Percentiles rank a stretch among this genome's conserved stretches.
phyloP scores from a whole-genome alignment of 2,113 vertebrate species.

The Eubucco bourcierii region DNA sequence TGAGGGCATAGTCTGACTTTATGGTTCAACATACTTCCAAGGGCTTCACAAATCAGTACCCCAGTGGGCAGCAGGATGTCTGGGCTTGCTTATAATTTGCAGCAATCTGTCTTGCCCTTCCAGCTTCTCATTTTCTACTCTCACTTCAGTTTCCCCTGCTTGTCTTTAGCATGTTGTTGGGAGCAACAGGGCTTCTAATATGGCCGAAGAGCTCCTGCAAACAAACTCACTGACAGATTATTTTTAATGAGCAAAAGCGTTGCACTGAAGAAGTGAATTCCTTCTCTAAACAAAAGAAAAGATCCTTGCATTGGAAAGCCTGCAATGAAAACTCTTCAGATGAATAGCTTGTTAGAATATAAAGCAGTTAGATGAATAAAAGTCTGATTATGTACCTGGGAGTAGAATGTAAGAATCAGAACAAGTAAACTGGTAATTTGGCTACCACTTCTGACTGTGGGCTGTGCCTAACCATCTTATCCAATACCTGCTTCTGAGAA shows the following conservation, averaged over 20 bases:
- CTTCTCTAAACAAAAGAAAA: slow-evolving; percentile 5
- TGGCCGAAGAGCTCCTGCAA: slow-evolving; percentile 9
- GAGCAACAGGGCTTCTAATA: not conserved
- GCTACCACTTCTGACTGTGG: slow-evolving; percentile 1
- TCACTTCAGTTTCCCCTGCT: slow-evolving; percentile 28
- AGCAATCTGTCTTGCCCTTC: slow-evolving; percentile 51
- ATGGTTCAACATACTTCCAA: slow-evolving; percentile 24
- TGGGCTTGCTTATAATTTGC: slow-evolving; percentile 59
- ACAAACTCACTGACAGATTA: slow-evolving; percentile 5
- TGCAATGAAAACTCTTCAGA: slow-evolving; percentile 64
- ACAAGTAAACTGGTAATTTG: slow-evolving; percentile 66
- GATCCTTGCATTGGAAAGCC: slow-evolving; percentile 31
- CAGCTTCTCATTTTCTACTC: slow-evolving; percentile 7
- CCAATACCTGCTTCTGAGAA: slow-evolving; percentile 29
- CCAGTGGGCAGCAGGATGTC: slow-evolving; percentile 8
- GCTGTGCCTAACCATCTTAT: slow-evolving; percentile 10
- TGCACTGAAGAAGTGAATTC: not conserved
- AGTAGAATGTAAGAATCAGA: slow-evolving; percentile 55
- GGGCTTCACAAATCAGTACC: slow-evolving; percentile 26
- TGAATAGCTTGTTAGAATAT: slow-evolving; percentile 72
- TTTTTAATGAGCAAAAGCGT: slow-evolving; percentile 48
- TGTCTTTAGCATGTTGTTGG: not conserved
- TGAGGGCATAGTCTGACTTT: not conserved
- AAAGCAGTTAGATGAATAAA: slow-evolving; percentile 75
- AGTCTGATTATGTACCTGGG: slow-evolving; percentile 68